A percentile compares a stretch with the other conserved stretches of the same genome.
Evolutionary conservation across 2,888 invertebrate species (phyloP).

Genomic region (Acronicta alni): DNA sequence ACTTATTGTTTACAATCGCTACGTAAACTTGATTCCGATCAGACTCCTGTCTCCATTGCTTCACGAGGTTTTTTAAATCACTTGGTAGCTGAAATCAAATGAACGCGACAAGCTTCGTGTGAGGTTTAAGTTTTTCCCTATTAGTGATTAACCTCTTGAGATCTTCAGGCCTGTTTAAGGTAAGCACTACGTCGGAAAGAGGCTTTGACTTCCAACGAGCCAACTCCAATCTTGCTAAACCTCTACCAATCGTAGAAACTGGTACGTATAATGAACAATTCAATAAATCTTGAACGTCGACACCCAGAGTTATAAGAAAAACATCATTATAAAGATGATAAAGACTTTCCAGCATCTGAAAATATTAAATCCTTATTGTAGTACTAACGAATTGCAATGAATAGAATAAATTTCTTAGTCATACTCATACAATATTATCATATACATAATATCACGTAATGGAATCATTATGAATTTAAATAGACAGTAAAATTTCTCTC

Average conservation of each 20-base stretch:
- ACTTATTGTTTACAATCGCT: background rate
- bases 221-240: conserved; percentile 8
- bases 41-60: conserved; percentile 7
- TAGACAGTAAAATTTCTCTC: background rate
- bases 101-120: conserved; percentile 12
- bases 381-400: too few species aligned
- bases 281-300: background rate
- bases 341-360: background rate
- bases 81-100: conserved; percentile 83
- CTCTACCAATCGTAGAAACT: conserved; percentile 14
- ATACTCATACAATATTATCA: too few species aligned
- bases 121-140: conserved; percentile 8
- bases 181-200: conserved; percentile 6
- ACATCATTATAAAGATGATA: background rate
- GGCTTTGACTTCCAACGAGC: conserved; percentile 9
- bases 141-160: conserved; percentile 2
- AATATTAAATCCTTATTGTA: background rate
- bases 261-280: background rate
- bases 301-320: background rate
- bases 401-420: too few species aligned
- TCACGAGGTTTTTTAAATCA: conserved; percentile 11
- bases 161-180: conserved; percentile 12
- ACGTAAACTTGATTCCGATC: conserved; percentile 11
- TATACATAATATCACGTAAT: too few species aligned
- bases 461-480: too few species aligned